These are phyloP conservation scores for Panulirus ornatus DNA, from an alignment of 1,140 invertebrate species.

Conservation along the genomic window DNA sequence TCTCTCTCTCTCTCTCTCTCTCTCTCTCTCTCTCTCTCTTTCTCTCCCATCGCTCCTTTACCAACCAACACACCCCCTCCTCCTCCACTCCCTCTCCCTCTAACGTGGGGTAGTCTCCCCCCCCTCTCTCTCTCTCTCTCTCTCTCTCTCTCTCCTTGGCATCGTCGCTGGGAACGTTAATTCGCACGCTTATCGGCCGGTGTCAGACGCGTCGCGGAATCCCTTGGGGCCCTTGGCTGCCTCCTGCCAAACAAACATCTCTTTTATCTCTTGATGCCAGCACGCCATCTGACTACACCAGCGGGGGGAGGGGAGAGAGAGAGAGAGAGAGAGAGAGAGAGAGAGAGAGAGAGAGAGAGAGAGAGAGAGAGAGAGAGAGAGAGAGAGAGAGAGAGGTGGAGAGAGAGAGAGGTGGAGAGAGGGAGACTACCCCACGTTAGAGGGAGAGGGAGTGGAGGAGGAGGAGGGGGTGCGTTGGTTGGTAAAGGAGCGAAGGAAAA, in stretches of 20 bases:
- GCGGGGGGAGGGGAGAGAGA: background rate
- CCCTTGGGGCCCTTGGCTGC: conserved; percentile 4
- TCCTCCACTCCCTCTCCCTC: background rate
- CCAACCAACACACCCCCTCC: background rate
- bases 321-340: conserved; percentile 23
- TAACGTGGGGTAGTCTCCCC: background rate
- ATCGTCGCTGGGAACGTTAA: conserved; percentile 47
- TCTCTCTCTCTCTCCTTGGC: background rate
- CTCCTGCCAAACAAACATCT: conserved; percentile 54
- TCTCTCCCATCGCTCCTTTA: background rate
- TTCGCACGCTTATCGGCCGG: conserved; percentile 56
- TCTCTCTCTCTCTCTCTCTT: background rate
- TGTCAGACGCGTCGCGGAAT: conserved; percentile 37
- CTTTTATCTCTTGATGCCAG: conserved; percentile 64
- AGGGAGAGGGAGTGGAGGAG: background rate
- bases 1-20: background rate
- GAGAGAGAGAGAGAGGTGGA: too few species aligned
- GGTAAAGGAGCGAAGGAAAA: background rate
- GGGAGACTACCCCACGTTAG: too few species aligned
- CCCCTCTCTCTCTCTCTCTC: background rate
- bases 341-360: conserved; percentile 19
- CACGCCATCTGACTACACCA: background rate
- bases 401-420: background rate
- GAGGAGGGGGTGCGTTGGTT: too few species aligned
- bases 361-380: background rate